Evolutionary conservation across 1,140 invertebrate species (phyloP).

Genomic region (Drosophila mayri): DNA sequence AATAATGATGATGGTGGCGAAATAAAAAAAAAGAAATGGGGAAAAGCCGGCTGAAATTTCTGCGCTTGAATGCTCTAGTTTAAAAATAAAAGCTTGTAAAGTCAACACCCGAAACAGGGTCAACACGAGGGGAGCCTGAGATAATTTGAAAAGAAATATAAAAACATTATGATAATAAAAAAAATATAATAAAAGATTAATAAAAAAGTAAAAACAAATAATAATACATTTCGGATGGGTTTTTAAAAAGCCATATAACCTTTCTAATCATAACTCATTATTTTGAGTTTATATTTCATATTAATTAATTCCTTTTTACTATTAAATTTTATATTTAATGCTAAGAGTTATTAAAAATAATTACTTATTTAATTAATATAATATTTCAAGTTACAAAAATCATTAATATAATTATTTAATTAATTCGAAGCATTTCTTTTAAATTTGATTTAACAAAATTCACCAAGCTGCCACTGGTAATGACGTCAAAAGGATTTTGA

Average conservation of each 20-base stretch:
- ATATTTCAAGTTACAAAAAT: not conserved
- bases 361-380: not conserved
- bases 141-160: not conserved
- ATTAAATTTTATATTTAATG: not conserved
- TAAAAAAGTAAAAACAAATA: not conserved
- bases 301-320: not conserved
- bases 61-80: constrained; percentile 45
- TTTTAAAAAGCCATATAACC: not conserved
- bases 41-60: constrained; percentile 31
- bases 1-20: constrained; percentile 3
- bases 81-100: constrained; percentile 40
- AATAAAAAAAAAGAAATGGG: not conserved
- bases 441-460: not conserved
- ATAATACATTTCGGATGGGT: not conserved
- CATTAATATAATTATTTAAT: not conserved
- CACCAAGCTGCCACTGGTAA: constrained; percentile 25
- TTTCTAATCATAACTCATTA: too few species aligned
- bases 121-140: not conserved
- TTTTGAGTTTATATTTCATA: not conserved
- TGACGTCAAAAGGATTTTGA: constrained; percentile 75
- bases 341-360: not conserved
- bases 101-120: constrained; percentile 27
- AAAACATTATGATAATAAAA: not conserved
- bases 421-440: not conserved
- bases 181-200: not conserved